Conservation (phyloP, 2,113 vertebrate genomes). For the Etia nguti region DNA sequence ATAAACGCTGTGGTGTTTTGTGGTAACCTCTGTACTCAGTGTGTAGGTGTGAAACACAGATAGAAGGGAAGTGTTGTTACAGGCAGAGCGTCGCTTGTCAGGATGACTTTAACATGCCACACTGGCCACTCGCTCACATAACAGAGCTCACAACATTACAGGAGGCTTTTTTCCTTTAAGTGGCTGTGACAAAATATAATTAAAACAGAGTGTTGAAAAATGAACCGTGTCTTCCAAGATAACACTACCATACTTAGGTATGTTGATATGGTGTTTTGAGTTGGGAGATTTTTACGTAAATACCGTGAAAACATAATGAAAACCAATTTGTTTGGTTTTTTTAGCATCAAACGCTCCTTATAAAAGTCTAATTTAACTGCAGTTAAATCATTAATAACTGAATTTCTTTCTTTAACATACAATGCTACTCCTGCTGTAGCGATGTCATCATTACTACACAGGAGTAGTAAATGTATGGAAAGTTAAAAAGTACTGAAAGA, state of each 20-base stretch:
- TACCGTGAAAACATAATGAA: not conserved
- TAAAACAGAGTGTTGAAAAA: not conserved
- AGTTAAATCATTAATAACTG: not conserved
- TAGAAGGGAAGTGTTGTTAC: conserved; percentile 16
- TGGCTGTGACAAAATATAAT: not conserved
- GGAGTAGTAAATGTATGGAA: not conserved
- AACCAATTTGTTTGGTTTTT: no score
- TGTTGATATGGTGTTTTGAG: not conserved
- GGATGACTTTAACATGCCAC: conserved; percentile 30
- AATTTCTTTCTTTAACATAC: not conserved
- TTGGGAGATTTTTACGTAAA: not conserved
- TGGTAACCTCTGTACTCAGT: not conserved
- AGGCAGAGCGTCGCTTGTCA: conserved; percentile 38
- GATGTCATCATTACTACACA: not conserved
- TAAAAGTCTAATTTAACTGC: not conserved
- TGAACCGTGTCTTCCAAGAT: accelerated
- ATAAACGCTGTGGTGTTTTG: not conserved
- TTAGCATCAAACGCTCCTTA: no score
- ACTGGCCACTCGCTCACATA: not conserved
- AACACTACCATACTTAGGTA: not conserved
- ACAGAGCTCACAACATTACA: not conserved
- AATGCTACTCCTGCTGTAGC: not conserved
- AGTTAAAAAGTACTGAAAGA: not conserved
- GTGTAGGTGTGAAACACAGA: not conserved
- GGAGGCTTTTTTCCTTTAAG: not conserved